Percentiles rank a stretch among this genome's conserved stretches.
These are phyloP conservation scores for Enteromius unitaeniatus DNA, from an alignment of 2,797 vertebrate genomes.

Conservation along the genomic window DNA sequence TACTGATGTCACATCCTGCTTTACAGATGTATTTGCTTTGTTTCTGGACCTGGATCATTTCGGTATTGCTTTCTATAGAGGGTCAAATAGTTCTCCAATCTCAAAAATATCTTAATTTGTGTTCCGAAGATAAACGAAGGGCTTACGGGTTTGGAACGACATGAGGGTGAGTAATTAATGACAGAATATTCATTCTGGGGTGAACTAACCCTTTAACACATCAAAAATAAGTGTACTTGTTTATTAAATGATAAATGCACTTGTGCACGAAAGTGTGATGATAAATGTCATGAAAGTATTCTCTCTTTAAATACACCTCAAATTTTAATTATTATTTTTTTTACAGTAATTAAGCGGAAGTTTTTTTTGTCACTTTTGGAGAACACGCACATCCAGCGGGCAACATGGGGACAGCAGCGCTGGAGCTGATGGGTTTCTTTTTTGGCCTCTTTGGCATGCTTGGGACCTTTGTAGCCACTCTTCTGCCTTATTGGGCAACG, in stretches of 20 bases:
- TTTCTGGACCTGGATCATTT: too few species aligned
- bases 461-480: conserved; percentile 84
- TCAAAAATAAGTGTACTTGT: background rate
- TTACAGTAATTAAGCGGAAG: background rate
- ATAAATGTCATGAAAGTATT: background rate
- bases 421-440: conserved; percentile 90
- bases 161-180: too few species aligned
- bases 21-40: too few species aligned
- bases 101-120: too few species aligned
- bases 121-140: too few species aligned
- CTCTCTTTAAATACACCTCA: background rate
- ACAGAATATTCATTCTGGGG: too few species aligned
- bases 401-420: conserved; percentile 84
- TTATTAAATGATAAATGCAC: background rate
- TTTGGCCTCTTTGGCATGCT: conserved; percentile 87
- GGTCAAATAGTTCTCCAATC: too few species aligned
- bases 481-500: conserved; percentile 90
- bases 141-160: too few species aligned
- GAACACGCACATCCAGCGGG: background rate
- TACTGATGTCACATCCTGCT: too few species aligned
- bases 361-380: background rate
- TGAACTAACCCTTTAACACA: too few species aligned
- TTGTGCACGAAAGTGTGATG: too few species aligned
- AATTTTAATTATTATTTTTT: background rate
- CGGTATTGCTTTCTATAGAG: too few species aligned